Conservation (phyloP, 2,113 vertebrate genomes). For the Oncorhynchus nerka region DNA sequence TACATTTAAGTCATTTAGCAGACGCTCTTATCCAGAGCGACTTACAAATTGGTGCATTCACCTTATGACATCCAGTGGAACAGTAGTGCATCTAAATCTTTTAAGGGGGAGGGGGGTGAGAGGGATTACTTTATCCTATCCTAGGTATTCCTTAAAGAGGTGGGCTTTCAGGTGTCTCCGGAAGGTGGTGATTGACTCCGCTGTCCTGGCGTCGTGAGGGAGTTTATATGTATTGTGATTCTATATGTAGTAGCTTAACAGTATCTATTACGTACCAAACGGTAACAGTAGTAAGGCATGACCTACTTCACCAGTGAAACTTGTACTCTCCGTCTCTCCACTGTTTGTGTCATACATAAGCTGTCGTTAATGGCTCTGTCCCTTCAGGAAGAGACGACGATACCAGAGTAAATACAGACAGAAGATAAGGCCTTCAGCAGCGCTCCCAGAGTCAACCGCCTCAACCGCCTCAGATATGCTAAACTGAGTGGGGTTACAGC, state of each 20-base stretch:
- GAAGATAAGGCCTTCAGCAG: slow-evolving; percentile 34
- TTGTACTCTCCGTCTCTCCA: background rate
- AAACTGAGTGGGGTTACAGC: slow-evolving; percentile 28
- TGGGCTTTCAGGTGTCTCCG: too few relatives aligned
- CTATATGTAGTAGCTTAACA: background rate
- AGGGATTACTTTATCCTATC: too few relatives aligned
- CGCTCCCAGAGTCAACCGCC: slow-evolving; percentile 11
- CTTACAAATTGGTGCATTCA: too few relatives aligned
- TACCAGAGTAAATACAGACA: slow-evolving; percentile 6
- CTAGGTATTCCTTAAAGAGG: too few relatives aligned
- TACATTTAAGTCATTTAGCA: too few relatives aligned
- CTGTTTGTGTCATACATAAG: background rate
- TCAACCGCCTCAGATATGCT: slow-evolving; percentile 17
- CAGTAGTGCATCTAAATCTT: too few relatives aligned
- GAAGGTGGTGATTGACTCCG: too few relatives aligned
- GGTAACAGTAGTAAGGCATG: background rate
- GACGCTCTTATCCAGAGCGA: too few relatives aligned
- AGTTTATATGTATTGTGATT: too few relatives aligned
- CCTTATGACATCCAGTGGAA: too few relatives aligned
- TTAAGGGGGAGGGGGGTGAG: too few relatives aligned
- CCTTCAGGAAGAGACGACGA: background rate
- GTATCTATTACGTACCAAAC: background rate
- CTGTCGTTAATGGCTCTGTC: background rate
- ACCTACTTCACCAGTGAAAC: background rate
- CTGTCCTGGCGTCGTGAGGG: too few relatives aligned